Base-by-base conservation (phyloP, 2,113 vertebrate genomes). In the Ailuropoda melanoleuca region DNA sequence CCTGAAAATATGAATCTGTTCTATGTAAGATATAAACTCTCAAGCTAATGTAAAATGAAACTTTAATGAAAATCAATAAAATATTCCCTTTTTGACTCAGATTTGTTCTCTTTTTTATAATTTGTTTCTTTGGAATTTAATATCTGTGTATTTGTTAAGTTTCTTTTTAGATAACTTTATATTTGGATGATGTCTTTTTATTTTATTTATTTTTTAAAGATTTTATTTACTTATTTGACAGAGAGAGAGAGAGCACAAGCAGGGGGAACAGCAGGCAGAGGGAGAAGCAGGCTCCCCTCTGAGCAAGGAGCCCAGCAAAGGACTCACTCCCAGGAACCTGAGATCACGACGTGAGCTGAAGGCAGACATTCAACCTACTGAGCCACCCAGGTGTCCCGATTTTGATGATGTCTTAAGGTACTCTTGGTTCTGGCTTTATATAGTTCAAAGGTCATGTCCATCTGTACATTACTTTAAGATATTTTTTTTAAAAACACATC, bases 61-160 rank as follows among this genome's bases (percentile, higher is more conserved):
- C 31, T 72, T 78, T 83, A 23, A 93, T 58, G 21, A 83, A 86
- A 96, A 85, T 84, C 48, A 90, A 85, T 77, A 70, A 88, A 96
- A 66, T 24, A 64, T 6, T 56, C 10, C 46, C 23, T 74, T 90
- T 87, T 68, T 50, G 53, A 93, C 31, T 86, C 17, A 66, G 43
- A 95, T 56, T 60, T 23, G 1, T 70, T 96, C 4, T 82, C 15
- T 82, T 88, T 86, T 55, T 39, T 18, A 48, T 75, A 31, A 56
- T 87, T 90, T 92, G 10, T 94, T 80, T 15, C 64, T 48, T 96
- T 88, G 55, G 10, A 96, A 84, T 66, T 89, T 86, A 92, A 83
- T 83, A 64, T 90, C 26, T 97, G 18, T 94, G 10, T 89, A 80
- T 84, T 87, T 80, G 11, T 4, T 56, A 48, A 6, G 1, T 81